Conservation (phyloP, 1,140 invertebrate species). For the Zaprionus davidi region DNA sequence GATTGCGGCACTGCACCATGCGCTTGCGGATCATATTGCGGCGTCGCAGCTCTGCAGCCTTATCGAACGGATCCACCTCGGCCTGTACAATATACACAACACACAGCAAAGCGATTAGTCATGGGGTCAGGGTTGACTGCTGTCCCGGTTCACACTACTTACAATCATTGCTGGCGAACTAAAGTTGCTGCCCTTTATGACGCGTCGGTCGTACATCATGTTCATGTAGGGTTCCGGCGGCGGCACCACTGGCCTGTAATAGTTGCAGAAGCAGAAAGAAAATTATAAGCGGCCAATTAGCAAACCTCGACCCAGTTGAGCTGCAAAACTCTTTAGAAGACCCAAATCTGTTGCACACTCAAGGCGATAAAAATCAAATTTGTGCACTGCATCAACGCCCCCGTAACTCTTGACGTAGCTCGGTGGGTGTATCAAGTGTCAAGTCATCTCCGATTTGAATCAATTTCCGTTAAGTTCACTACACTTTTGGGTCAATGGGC, state of each 20-base stretch:
- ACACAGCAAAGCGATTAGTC: slow-evolving; percentile 45
- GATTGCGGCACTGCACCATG: slow-evolving; percentile 83
- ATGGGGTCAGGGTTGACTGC: slow-evolving; percentile 60
- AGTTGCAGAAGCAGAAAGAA: slow-evolving; percentile 13
- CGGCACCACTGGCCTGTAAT: slow-evolving; percentile 68
- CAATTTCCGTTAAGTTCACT: slow-evolving; percentile 78
- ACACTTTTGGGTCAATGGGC: slow-evolving; percentile 74
- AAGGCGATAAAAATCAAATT: slow-evolving; percentile 75
- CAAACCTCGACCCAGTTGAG: slow-evolving; percentile 70
- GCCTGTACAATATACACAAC: slow-evolving; percentile 39
- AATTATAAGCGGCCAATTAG: slow-evolving; percentile 61
- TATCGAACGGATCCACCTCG: slow-evolving; percentile 79
- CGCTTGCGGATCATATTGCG: slow-evolving; percentile 85
- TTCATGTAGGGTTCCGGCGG: slow-evolving; percentile 87
- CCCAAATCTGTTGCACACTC: slow-evolving; percentile 74
- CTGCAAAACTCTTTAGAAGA: background rate
- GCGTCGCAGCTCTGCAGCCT: slow-evolving; percentile 85
- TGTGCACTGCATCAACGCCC: slow-evolving; percentile 53
- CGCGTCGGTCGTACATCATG: slow-evolving; percentile 93
- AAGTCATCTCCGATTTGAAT: slow-evolving; percentile 79
- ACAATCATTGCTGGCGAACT: slow-evolving; percentile 68
- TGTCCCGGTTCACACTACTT: slow-evolving; percentile 26
- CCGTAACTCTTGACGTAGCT: slow-evolving; percentile 25
- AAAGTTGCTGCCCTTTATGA: slow-evolving; percentile 92
- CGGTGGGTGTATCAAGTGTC: slow-evolving; percentile 46